Conservation (phyloP, 92 coral and sea anemone genomes). For the Phenganax marumi region DNA sequence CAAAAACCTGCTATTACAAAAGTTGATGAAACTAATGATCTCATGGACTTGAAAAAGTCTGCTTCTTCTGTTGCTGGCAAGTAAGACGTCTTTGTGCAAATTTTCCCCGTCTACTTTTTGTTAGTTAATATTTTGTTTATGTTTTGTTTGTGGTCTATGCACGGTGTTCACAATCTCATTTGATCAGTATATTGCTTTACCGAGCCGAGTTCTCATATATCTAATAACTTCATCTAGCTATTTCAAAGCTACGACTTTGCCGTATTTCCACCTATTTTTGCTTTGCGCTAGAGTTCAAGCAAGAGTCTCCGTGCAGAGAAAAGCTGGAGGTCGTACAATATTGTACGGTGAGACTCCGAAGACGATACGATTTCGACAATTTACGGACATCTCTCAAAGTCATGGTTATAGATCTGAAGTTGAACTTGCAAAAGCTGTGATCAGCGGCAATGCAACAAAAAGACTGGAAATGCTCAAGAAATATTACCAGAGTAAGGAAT, state of each 20-base stretch:
- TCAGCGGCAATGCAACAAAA: slow-evolving; percentile 41
- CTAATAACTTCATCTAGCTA: too few relatives aligned
- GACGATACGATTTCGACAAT: slow-evolving; percentile 72
- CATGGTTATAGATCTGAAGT: slow-evolving; percentile 68
- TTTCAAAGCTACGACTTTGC: too few relatives aligned
- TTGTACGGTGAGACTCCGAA: slow-evolving; percentile 73
- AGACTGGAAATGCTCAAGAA: slow-evolving; percentile 55
- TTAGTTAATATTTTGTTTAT: too few relatives aligned
- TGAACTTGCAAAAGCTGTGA: slow-evolving; percentile 64
- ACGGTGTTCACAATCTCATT: too few relatives aligned
- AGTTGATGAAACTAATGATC: slow-evolving; percentile 7
- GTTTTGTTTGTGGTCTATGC: too few relatives aligned
- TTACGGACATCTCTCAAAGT: slow-evolving; percentile 58
- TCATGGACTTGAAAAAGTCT: neutral
- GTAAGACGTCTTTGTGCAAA: neutral
- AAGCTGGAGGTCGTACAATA: slow-evolving; percentile 56
- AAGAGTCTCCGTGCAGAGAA: slow-evolving; percentile 34
- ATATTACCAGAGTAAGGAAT: slow-evolving; percentile 54
- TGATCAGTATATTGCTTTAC: too few relatives aligned
- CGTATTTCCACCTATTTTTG: too few relatives aligned
- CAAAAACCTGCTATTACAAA: neutral
- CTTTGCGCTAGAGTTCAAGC: neutral
- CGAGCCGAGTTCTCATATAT: too few relatives aligned
- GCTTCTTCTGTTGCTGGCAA: neutral
- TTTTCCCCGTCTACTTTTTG: too few relatives aligned